Evolutionary conservation across 35 echinoderm and acorn worm genomes (phyloP).

Genomic region (Apostichopus japonicus): DNA sequence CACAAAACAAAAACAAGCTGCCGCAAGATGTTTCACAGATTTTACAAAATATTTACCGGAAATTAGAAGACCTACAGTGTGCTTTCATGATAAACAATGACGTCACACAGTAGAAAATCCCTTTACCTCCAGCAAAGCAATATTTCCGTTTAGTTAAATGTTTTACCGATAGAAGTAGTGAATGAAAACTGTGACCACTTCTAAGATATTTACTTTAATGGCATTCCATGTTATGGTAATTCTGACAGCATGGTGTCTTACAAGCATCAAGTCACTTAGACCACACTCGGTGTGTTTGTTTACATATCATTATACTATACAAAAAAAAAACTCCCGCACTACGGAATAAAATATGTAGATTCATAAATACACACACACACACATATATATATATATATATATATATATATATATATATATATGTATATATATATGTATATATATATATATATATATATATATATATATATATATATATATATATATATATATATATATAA

Average conservation of each 20-base stretch:
- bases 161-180: neutral
- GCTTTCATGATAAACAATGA: neutral
- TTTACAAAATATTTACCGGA: neutral
- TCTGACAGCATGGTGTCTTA: neutral
- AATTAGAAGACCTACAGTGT: neutral
- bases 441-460: no score
- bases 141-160: neutral
- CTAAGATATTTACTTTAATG: neutral
- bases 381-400: no score
- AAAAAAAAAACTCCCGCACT: no score
- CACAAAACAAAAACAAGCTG: no score
- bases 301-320: neutral
- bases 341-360: no score
- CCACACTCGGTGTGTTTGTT: neutral
- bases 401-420: no score
- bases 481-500: no score
- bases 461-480: no score
- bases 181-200: neutral
- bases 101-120: neutral
- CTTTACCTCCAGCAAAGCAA: neutral
- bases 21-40: no score
- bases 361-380: no score
- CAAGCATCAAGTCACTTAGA: neutral
- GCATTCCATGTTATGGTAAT: neutral
- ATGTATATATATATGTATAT: no score